Evolutionary conservation across 2,888 invertebrate genomes (phyloP).

Genomic region (Caprella mutica): DNA sequence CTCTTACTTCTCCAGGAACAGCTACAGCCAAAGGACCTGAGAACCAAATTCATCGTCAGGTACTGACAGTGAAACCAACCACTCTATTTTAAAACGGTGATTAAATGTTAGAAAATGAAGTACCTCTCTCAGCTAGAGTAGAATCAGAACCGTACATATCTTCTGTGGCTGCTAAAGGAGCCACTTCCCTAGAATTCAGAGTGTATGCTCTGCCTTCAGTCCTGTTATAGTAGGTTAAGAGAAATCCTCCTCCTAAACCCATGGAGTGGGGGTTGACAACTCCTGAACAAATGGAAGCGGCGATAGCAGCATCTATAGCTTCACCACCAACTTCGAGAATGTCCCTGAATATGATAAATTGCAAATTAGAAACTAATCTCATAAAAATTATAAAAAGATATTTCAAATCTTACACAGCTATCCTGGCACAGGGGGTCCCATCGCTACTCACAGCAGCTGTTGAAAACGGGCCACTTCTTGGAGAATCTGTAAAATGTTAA

Average conservation of each 20-base stretch:
- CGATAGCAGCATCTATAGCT: slow-evolving; percentile 76
- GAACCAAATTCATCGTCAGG: too few species aligned
- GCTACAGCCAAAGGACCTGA: slow-evolving; percentile 50
- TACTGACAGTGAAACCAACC: too few species aligned
- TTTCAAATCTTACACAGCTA: too few species aligned
- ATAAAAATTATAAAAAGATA: too few species aligned
- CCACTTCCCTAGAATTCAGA: slow-evolving; percentile 50
- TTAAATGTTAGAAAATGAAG: too few species aligned
- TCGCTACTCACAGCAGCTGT: too few species aligned
- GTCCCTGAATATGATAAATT: too few species aligned
- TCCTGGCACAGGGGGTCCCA: too few species aligned
- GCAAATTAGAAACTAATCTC: too few species aligned
- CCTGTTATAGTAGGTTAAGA: slow-evolving; percentile 68
- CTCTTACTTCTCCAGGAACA: slow-evolving; percentile 79
- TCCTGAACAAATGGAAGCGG: slow-evolving; percentile 74
- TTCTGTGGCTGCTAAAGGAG: background rate
- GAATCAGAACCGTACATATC: slow-evolving; percentile 9
- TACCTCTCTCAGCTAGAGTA: background rate
- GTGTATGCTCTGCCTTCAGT: slow-evolving; percentile 48
- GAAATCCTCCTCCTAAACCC: slow-evolving; percentile 82
- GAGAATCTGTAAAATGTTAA: too few species aligned
- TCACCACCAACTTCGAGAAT: slow-evolving; percentile 59
- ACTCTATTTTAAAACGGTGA: too few species aligned
- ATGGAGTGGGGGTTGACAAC: slow-evolving; percentile 70
- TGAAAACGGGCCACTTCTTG: too few species aligned